Conservation (phyloP, 2,113 vertebrate species). For the Stigmatopora nigra region DNA sequence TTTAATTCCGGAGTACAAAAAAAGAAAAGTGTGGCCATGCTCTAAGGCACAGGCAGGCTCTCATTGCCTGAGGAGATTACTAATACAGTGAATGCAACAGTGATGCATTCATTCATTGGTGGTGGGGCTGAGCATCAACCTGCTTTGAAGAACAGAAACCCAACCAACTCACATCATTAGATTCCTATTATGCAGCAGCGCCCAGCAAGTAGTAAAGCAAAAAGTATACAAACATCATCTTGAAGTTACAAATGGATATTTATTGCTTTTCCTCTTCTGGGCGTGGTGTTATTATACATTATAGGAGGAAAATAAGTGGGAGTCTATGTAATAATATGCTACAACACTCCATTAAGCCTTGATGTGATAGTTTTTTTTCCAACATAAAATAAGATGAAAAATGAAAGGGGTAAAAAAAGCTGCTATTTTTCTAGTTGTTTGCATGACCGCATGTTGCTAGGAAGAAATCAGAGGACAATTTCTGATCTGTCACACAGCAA, state of each 20-base stretch:
- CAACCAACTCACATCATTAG: constrained; percentile 32
- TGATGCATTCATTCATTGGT: constrained; percentile 52
- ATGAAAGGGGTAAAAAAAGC: neutral
- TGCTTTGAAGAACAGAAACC: constrained; percentile 2
- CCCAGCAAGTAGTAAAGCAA: constrained; percentile 13
- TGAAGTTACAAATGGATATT: constrained; percentile 28
- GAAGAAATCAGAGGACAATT: neutral
- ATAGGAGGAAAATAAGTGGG: neutral
- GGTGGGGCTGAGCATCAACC: constrained; percentile 5
- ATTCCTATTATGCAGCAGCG: constrained; percentile 28
- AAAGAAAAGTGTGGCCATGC: constrained; percentile 59
- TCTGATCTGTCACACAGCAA: neutral
- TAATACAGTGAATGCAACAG: constrained; percentile 54
- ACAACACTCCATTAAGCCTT: neutral
- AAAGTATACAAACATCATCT: constrained; percentile 31
- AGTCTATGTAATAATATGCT: neutral
- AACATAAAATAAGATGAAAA: neutral
- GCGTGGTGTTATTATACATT: neutral
- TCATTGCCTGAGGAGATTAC: constrained; percentile 58
- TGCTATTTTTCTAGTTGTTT: neutral
- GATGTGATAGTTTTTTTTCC: neutral
- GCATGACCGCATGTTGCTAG: neutral
- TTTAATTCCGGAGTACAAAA: constrained; percentile 59
- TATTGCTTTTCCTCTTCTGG: constrained; percentile 6
- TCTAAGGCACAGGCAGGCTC: constrained; percentile 49